These are phyloP conservation scores for Speoplatyrhinus poulsoni DNA, from an alignment of 2,113 vertebrate genomes.

Conservation along the genomic window DNA sequence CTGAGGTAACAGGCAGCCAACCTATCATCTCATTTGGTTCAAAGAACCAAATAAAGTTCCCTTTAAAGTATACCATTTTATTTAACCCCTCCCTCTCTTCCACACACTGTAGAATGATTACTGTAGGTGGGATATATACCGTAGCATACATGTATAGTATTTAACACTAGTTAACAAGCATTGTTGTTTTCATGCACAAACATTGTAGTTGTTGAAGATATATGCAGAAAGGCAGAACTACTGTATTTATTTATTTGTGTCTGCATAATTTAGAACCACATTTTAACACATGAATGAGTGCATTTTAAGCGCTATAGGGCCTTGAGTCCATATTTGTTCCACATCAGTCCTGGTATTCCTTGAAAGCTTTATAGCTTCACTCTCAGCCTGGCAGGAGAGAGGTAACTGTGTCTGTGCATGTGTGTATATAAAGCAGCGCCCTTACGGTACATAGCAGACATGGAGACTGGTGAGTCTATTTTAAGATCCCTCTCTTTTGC, in stretches of 20 bases:
- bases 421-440: constrained; percentile 17
- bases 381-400: constrained; percentile 1
- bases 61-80: constrained; percentile 13
- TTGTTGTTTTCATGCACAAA: neutral
- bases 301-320: too few relatives aligned
- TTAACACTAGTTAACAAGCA: neutral
- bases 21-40: constrained; percentile 16
- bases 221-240: too few relatives aligned
- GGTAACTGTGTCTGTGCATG: constrained; percentile 33
- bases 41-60: neutral
- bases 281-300: too few relatives aligned
- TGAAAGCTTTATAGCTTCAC: neutral
- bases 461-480: constrained; percentile 16
- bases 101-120: neutral
- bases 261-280: neutral
- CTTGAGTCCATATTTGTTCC: too few relatives aligned
- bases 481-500: constrained; percentile 25
- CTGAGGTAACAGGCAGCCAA: constrained; percentile 9
- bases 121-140: too few relatives aligned
- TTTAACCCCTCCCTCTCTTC: neutral
- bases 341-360: neutral
- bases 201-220: neutral
- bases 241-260: too few relatives aligned
- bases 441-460: neutral
- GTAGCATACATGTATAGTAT: too few relatives aligned